Evolutionary conservation across 2,888 invertebrate genomes (phyloP), one percentile per base, ranked within the genome.

Genomic region (Molanna angustata): DNA sequence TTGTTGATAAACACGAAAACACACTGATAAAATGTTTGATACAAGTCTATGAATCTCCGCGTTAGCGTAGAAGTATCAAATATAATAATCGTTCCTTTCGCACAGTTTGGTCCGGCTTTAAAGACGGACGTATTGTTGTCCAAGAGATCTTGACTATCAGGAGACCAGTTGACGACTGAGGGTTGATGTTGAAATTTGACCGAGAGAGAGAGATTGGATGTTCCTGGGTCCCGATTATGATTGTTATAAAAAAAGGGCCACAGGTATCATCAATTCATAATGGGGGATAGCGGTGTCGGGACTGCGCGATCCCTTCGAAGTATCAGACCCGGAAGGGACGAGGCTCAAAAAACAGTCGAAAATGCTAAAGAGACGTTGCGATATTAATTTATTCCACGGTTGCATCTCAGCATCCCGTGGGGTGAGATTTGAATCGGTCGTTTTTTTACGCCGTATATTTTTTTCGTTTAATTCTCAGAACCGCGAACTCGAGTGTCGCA

Each of bases 231-330:
- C n/a, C n/a, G n/a, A n/a, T n/a, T n/a, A n/a, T n/a, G n/a, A n/a
- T n/a, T n/a, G 50, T 44, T 56, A 51, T 54, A 58, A 58, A 54
- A 54, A 54, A 52, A 16, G 57, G 57, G 46, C 44, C 56, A 31
- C 58, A 58, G 58, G 58, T 58, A 58, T 52, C 49, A 49, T 50
- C 50, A 49, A 49, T 40, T 49, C 31, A 33, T 37, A 19, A 41
- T 13, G 41, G 41, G 41, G 18, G 14, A 21, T 21, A 20, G 41
- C 21, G 20, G 41, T 41, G 41, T 41, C 41, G 21, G 18, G 33
- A 42, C 11, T 13, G 37, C 37, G 33, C 37, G 47, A 11, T 7
- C 47, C 49, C 27, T 16, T n/a, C n/a, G n/a, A n/a, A n/a, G n/a
- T n/a, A n/a, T 18, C 22, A 37, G 18, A 20, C 33, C 32, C 33